phyloP scores from a whole-genome alignment of 2,888 invertebrate genomes.

The Barypeithes pellucidus region DNA sequence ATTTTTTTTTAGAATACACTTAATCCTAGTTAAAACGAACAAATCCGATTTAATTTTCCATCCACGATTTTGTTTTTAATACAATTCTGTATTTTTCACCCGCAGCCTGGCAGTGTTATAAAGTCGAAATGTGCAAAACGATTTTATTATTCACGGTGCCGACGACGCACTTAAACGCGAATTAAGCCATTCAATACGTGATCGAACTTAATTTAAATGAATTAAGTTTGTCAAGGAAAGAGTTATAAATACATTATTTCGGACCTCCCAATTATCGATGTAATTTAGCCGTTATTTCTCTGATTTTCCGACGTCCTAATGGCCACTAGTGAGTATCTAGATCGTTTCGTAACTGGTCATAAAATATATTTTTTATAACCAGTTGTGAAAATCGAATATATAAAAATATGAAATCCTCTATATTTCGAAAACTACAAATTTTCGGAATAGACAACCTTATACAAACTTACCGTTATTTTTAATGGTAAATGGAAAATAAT shows the following conservation, averaged over 20 bases:
- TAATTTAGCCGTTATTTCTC: neutral
- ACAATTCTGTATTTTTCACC: neutral
- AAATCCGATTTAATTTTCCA: neutral
- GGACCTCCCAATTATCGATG: slow-evolving; percentile 13
- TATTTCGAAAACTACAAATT: too few relatives aligned
- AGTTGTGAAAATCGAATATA: too few relatives aligned
- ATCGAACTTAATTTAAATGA: slow-evolving; percentile 27
- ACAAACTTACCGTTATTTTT: too few relatives aligned
- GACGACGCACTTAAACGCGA: slow-evolving; percentile 32
- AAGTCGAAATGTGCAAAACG: slow-evolving; percentile 39
- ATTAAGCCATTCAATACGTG: slow-evolving; percentile 31
- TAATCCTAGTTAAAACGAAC: too few relatives aligned
- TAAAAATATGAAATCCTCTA: too few relatives aligned
- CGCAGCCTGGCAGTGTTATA: neutral
- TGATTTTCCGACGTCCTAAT: too few relatives aligned
- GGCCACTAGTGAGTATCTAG: too few relatives aligned
- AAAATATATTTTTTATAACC: too few relatives aligned
- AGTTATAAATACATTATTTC: slow-evolving; percentile 5
- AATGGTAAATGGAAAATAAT: too few relatives aligned
- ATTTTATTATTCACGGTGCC: slow-evolving; percentile 39
- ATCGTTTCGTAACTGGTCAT: too few relatives aligned
- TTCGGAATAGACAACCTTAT: too few relatives aligned
- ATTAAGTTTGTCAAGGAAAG: slow-evolving; percentile 14
- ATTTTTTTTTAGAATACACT: too few relatives aligned
- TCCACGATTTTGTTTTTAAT: neutral